Evolutionary conservation across 2,888 invertebrate species (phyloP).

Genomic region (Luperina testacea): DNA sequence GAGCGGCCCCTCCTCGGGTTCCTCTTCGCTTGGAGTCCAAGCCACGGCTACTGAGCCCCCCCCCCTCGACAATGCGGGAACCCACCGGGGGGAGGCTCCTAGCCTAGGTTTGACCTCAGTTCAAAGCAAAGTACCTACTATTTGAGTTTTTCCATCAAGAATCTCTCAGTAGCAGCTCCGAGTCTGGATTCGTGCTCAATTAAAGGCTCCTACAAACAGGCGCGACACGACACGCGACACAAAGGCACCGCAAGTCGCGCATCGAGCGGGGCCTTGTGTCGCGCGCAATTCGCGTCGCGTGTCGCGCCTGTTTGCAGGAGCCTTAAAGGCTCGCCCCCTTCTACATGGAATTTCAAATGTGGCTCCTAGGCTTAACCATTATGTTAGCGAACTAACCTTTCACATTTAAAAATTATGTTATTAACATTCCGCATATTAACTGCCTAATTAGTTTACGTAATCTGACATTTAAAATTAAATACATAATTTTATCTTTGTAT

Average conservation of each 20-base stretch:
- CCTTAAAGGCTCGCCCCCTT: not conserved
- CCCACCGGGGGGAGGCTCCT: no score
- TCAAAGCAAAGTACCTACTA: no score
- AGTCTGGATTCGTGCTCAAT: not conserved
- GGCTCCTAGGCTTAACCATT: not conserved
- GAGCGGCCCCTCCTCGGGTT: no score
- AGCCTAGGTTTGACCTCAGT: no score
- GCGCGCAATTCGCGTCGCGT: no score
- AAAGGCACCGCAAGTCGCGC: no score
- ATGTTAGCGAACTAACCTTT: conserved; percentile 1
- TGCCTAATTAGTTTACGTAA: conserved; percentile 20
- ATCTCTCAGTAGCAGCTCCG: not conserved
- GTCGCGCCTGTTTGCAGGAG: no score
- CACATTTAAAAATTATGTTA: not conserved
- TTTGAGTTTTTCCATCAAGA: not conserved
- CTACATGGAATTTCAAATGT: conserved; percentile 5
- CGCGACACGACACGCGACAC: no score
- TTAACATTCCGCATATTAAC: not conserved
- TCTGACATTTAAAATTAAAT: conserved; percentile 25
- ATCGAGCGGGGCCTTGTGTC: no score
- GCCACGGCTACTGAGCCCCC: no score
- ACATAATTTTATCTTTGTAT: conserved; percentile 17
- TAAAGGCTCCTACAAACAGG: not conserved
- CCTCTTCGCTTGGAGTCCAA: no score
- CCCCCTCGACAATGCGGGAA: no score